Evolutionary conservation across 2,797 vertebrate genomes (phyloP).

Genomic region (Babyrousa celebensis): DNA sequence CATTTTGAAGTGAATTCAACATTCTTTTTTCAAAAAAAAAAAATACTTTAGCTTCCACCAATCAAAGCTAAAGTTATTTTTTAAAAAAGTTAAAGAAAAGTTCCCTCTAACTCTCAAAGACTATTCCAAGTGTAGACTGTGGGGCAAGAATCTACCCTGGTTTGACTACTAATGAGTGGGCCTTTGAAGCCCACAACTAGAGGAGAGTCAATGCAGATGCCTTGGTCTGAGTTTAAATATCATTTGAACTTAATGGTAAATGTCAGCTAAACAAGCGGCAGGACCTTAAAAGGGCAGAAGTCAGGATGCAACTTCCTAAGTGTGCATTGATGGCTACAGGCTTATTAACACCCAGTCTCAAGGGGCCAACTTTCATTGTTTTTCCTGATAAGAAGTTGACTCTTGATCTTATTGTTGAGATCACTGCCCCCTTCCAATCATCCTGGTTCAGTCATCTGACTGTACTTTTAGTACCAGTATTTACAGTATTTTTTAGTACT

Average conservation of each 20-base stretch:
- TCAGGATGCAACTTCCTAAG: no score
- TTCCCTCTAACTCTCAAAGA: background rate
- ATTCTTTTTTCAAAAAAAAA: constrained; percentile 20
- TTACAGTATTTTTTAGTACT: constrained; percentile 7
- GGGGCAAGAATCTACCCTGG: background rate
- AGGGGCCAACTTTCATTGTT: background rate
- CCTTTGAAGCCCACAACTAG: background rate
- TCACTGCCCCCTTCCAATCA: background rate
- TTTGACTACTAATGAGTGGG: background rate
- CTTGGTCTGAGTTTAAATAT: background rate
- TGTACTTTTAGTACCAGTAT: constrained; percentile 4
- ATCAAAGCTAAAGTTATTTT: constrained; percentile 24
- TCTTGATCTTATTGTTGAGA: background rate
- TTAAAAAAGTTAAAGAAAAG: background rate
- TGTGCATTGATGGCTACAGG: no score
- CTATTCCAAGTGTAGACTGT: background rate
- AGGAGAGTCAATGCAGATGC: background rate
- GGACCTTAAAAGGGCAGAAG: background rate
- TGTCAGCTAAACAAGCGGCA: background rate
- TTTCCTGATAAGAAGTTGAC: background rate
- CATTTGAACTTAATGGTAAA: background rate
- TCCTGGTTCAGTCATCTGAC: background rate
- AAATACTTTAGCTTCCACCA: background rate
- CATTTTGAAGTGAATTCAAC: constrained; percentile 48
- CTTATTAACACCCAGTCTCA: background rate